Evolutionary conservation across 2,888 invertebrate species (phyloP).

Genomic region (Scaptomyza parva): DNA sequence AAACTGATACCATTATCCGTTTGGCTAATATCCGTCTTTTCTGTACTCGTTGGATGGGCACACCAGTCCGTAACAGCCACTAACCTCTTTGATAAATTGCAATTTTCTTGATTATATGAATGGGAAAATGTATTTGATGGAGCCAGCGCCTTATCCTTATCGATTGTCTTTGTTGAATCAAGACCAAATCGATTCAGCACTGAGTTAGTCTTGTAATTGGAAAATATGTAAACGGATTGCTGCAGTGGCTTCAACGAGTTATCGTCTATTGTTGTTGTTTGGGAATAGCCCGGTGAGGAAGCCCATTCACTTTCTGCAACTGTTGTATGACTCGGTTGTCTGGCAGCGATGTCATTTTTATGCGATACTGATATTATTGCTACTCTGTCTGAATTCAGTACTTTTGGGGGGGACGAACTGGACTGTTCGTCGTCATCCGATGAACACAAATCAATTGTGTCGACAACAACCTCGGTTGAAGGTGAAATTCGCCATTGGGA

Average conservation of each 20-base stretch:
- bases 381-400: slow-evolving; percentile 43
- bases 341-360: slow-evolving; percentile 31
- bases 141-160: slow-evolving; percentile 49
- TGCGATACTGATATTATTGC: slow-evolving; percentile 54
- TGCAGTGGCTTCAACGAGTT: slow-evolving; percentile 79
- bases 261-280: slow-evolving; percentile 40
- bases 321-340: slow-evolving; percentile 26
- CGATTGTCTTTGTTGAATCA: slow-evolving; percentile 53
- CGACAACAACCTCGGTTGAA: slow-evolving; percentile 85
- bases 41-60: slow-evolving; percentile 58
- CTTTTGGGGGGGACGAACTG: slow-evolving; percentile 24
- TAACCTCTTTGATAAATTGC: slow-evolving; percentile 65
- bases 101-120: slow-evolving; percentile 81
- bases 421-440: slow-evolving; percentile 87
- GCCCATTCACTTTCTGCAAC: slow-evolving; percentile 30
- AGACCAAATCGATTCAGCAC: slow-evolving; percentile 63
- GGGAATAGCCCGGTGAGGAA: slow-evolving; percentile 36
- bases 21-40: slow-evolving; percentile 60
- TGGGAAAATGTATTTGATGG: slow-evolving; percentile 57
- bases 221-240: slow-evolving; percentile 83
- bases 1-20: slow-evolving; percentile 28
- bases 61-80: slow-evolving; percentile 68
- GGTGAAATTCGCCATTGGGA: slow-evolving; percentile 84
- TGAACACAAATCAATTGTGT: slow-evolving; percentile 89
- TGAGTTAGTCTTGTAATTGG: slow-evolving; percentile 82